These are phyloP conservation scores for Antedon mediterranea DNA, from an alignment of 53 echinoderm and acorn worm genomes.

Conservation along the genomic window DNA sequence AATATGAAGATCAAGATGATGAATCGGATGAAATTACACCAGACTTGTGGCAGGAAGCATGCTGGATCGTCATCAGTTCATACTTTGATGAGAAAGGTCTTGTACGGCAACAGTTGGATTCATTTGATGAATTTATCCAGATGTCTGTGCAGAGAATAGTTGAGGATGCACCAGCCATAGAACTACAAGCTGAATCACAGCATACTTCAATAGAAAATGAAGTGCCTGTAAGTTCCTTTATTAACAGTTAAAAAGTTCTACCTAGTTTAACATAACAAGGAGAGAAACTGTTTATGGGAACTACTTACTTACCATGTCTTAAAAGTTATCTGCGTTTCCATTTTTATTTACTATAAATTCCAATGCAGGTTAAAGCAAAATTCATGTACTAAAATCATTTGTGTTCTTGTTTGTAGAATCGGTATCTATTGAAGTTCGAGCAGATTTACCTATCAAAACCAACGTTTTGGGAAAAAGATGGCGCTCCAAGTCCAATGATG, in stretches of 20 bases:
- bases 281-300: no score
- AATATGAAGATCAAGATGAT: constrained; percentile 57
- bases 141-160: constrained; percentile 96
- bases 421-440: constrained; percentile 86
- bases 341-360: background rate
- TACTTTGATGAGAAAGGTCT: constrained; percentile 96
- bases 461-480: constrained; percentile 99
- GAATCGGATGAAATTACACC: constrained; percentile 78
- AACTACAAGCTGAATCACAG: constrained; percentile 83
- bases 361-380: background rate
- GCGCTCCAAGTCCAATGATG: constrained; percentile 97
- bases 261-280: no score
- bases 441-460: constrained; percentile 98
- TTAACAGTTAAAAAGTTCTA: no score
- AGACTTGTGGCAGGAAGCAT: constrained; percentile 93
- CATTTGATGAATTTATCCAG: constrained; percentile 96
- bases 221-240: constrained; percentile 42
- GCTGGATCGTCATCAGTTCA: constrained; percentile 98
- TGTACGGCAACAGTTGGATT: constrained; percentile 88
- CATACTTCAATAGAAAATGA: constrained; percentile 72
- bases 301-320: no score
- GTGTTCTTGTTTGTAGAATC: constrained; percentile 30
- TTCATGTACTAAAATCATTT: background rate
- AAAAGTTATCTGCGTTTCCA: background rate
- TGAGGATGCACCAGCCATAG: constrained; percentile 74